These are phyloP conservation scores for Montipora capitata DNA, from an alignment of 92 coral and sea anemone genomes.

Conservation along the genomic window DNA sequence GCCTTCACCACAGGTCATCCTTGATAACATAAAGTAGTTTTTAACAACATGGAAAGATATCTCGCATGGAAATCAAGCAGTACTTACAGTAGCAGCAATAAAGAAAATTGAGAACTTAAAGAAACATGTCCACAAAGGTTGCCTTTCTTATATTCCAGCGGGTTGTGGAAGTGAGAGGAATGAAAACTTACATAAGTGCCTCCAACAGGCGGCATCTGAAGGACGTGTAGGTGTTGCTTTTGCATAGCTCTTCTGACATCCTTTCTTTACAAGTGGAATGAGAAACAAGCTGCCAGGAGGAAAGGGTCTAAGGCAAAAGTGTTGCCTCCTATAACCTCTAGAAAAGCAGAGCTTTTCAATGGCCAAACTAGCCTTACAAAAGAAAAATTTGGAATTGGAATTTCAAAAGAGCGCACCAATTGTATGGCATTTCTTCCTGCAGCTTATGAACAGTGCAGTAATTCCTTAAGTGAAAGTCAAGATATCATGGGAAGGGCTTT, in stretches of 20 bases:
- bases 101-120: constrained; percentile 56
- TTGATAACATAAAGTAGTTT: constrained; percentile 49
- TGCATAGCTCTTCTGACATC: constrained; percentile 54
- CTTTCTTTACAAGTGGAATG: constrained; percentile 74
- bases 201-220: constrained; percentile 40
- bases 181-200: constrained; percentile 69
- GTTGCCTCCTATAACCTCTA: constrained; percentile 60
- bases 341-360: constrained; percentile 61
- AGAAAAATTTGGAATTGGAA: constrained; percentile 45
- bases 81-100: constrained; percentile 58
- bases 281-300: constrained; percentile 40
- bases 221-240: constrained; percentile 48
- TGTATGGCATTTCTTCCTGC: constrained; percentile 30
- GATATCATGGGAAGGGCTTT: constrained; percentile 65
- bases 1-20: constrained; percentile 54
- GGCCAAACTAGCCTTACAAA: constrained; percentile 5
- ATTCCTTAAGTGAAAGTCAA: constrained; percentile 49
- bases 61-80: constrained; percentile 51
- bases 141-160: constrained; percentile 65
- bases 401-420: constrained; percentile 44
- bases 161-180: constrained; percentile 73
- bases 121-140: constrained; percentile 49
- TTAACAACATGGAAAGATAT: constrained; percentile 70
- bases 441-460: constrained; percentile 60
- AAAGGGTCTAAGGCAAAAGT: constrained; percentile 29